phyloP scores from a whole-genome alignment of 2,888 invertebrate species.

The Conomelus anceps region DNA sequence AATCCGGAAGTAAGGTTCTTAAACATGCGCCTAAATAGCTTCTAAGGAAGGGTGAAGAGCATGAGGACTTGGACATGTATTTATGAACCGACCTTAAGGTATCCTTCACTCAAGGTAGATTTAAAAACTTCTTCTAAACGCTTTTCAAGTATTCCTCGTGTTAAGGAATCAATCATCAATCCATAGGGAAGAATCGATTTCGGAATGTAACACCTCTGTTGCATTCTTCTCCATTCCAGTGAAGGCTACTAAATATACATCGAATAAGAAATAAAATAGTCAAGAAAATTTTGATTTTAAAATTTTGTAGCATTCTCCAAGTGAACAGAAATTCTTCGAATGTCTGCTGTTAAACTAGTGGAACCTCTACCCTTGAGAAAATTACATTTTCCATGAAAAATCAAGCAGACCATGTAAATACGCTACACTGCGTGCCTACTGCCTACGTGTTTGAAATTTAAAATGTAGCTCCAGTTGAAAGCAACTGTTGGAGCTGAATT shows the following conservation, averaged over 20 bases:
- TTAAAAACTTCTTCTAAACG: too few species aligned
- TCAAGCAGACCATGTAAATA: neutral
- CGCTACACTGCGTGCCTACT: too few species aligned
- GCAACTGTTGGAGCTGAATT: neutral
- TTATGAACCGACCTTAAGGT: too few species aligned
- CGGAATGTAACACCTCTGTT: neutral
- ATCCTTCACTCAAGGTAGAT: too few species aligned
- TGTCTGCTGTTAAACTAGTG: neutral
- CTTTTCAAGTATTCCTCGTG: too few species aligned
- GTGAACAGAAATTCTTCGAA: neutral
- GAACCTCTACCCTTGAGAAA: neutral
- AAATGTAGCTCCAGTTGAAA: too few species aligned
- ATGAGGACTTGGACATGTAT: too few species aligned
- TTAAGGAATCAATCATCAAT: too few species aligned
- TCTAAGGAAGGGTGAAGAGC: too few species aligned
- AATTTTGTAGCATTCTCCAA: neutral
- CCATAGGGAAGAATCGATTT: neutral
- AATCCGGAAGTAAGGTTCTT: too few species aligned
- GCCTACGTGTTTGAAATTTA: too few species aligned
- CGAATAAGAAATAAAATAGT: neutral
- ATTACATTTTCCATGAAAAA: neutral
- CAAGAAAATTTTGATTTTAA: neutral
- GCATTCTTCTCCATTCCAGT: neutral
- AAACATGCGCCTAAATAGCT: too few species aligned
- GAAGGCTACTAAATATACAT: neutral